Conservation (phyloP, 2,888 invertebrate species). For the Drosophila paracracens region DNA sequence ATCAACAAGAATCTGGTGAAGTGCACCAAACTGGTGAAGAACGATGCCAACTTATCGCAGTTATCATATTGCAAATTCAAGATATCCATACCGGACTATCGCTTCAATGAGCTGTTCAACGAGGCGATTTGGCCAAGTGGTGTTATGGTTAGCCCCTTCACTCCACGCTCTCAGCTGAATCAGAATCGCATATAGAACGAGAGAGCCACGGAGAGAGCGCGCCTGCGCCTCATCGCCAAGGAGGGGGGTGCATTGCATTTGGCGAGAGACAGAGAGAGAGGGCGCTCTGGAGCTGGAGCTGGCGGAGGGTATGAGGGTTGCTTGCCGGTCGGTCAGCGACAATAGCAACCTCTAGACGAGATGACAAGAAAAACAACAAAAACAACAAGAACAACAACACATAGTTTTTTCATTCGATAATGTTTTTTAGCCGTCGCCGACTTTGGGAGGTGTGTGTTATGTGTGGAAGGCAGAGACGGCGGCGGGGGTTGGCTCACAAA, state of each 20-base stretch:
- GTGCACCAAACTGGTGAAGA: slow-evolving; percentile 82
- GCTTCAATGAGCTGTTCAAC: slow-evolving; percentile 83
- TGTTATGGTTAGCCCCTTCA: slow-evolving; percentile 83
- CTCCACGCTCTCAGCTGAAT: slow-evolving; percentile 82
- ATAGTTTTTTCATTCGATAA: slow-evolving; percentile 53
- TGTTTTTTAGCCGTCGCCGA: slow-evolving; percentile 44
- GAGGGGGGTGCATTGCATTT: slow-evolving; percentile 31
- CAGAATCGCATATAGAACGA: slow-evolving; percentile 81
- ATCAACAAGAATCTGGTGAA: slow-evolving; percentile 82
- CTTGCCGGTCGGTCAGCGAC: slow-evolving; percentile 59
- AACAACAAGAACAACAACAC: slow-evolving; percentile 26
- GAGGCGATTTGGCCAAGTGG: slow-evolving; percentile 83
- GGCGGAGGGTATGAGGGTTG: slow-evolving; percentile 40
- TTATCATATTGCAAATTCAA: slow-evolving; percentile 83
- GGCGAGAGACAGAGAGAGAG: not conserved
- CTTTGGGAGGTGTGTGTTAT: not conserved
- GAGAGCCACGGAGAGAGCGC: slow-evolving; percentile 38
- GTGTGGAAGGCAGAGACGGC: not conserved
- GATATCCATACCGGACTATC: slow-evolving; percentile 83
- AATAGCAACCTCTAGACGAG: slow-evolving; percentile 32
- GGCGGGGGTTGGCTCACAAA: slow-evolving; percentile 38
- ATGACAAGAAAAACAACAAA: slow-evolving; percentile 32
- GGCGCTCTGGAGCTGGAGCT: not conserved
- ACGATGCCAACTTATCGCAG: slow-evolving; percentile 82
- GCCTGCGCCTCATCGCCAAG: slow-evolving; percentile 33